Base-by-base conservation (phyloP, 2,113 vertebrate genomes). In the Isurus oxyrinchus region DNA sequence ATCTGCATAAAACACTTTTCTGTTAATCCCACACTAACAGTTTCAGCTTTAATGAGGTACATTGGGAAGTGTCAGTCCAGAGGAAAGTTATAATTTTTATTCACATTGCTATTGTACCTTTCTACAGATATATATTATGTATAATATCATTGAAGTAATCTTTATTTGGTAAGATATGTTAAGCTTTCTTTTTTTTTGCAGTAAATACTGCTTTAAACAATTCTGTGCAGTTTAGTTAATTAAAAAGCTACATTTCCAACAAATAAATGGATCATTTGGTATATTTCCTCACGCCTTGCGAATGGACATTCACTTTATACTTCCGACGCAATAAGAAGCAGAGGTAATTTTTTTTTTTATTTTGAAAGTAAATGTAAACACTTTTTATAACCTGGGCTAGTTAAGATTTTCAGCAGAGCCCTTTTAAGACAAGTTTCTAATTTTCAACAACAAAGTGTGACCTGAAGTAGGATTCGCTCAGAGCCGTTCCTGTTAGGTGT, bases 141-240 rank as follows among this genome's bases (percentile, higher is more conserved):
- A 94, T 94, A 94, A 44, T 94, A 94, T 94, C 44, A 95, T 72
- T 95, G 67, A 25, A 95, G 67, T 55, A 72, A 76, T 95, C 94
- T 67, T 72, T 69, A 53, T 72, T 95, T 72, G 66, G 94, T 95
- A 13, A 95, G 63, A 53, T 66, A 55, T 95, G 94, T 95, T 95
- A 72, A 95, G 88, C 31, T 91, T 91, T 49, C 67, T 69, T 66
- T 35, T 66, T 35, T 55, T 95, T 95, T 72, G 94, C 94, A 95
- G 67, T 72, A 95, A 95, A 72, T 76, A 55, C 67, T 35, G 67
- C 94, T 55, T 95, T 95, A 95, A 72, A 95, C 44, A 72, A 95
- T 72, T 95, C 66, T 95, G 11, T 95, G 66, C 94, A 95, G 67
- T 55, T 95, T 95, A 69, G 25, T 95, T 95, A 49, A 95, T 72